These are phyloP conservation scores for Chaetodon auriga DNA, from an alignment of 2,113 vertebrate genomes.

Conservation along the genomic window DNA sequence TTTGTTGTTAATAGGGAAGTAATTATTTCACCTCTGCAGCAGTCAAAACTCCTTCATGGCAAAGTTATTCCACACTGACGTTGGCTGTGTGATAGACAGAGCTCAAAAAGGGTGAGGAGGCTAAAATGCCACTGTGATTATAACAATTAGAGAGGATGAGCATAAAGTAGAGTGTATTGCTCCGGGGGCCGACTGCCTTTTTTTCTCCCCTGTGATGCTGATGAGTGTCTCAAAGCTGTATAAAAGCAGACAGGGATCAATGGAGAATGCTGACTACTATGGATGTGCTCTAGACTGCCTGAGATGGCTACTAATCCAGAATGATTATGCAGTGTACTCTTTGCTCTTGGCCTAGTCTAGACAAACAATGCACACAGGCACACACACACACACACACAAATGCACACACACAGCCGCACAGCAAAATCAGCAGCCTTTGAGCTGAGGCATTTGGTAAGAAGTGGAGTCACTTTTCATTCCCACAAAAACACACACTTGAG, in stretches of 20 bases:
- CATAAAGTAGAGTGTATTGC: constrained; percentile 56
- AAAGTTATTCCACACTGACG: constrained; percentile 55
- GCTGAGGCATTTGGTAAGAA: constrained; percentile 4
- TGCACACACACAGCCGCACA: not conserved
- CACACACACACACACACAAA: not conserved
- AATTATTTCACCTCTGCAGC: constrained; percentile 71
- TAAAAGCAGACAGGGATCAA: constrained; percentile 77
- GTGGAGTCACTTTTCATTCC: constrained; percentile 36
- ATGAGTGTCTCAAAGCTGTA: constrained; percentile 71
- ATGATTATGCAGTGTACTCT: constrained; percentile 71
- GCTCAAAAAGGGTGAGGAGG: constrained; percentile 65
- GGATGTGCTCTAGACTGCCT: constrained; percentile 62
- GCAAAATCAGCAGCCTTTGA: not conserved
- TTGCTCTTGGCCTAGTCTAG: constrained; percentile 65
- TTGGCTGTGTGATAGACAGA: constrained; percentile 59
- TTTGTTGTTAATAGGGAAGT: constrained; percentile 77
- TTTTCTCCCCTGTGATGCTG: constrained; percentile 70
- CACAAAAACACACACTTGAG: constrained; percentile 27
- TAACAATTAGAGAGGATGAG: constrained; percentile 75
- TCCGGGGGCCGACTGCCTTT: constrained; percentile 51
- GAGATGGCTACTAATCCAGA: constrained; percentile 76
- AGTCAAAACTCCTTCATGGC: constrained; percentile 63
- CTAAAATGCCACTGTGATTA: constrained; percentile 77
- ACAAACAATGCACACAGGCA: constrained; percentile 53
- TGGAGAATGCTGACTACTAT: constrained; percentile 76